Base-by-base conservation (phyloP, 2,113 vertebrate species). In the Melanocharis versteri region DNA sequence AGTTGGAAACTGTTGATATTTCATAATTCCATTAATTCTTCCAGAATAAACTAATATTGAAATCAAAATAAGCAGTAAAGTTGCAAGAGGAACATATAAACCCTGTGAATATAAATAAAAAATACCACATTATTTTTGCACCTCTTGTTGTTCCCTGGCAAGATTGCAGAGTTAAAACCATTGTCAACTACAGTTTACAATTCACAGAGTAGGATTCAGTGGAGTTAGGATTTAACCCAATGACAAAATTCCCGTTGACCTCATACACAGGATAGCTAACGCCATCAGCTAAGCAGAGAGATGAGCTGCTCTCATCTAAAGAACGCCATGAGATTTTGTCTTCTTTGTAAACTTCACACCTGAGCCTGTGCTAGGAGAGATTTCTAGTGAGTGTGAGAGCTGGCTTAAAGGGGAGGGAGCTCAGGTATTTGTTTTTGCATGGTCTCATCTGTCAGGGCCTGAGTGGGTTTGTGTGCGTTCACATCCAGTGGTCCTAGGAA, bases 401-500 rank as follows among this genome's bases (percentile, higher is more conserved):
- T 47, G 60, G 4, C 26, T 81, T 56, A 40, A 61, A 75, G 33
- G n/a, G 66, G 15, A 48, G 13, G 2, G 8, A 83, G 23, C 9
- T 89, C 23, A 7, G 8, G 15, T 72, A 51, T 84, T 10, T 51
- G 11, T 23, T 77, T 69, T 45, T 30, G 8, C 6, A 10, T 39
- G 21, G 27, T 56, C 58, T 86, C 24, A 24, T 60, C 33, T 87
- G 15, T 45, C 18, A 35, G 35, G 11, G 7, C 0, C 0, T 45
- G 21, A 57, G 15, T n/a, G n/a, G 3, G 7, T 69, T 84, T 90
- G 35, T 9, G 2, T 6, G 1, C 0, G 0, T 73, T 82, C 47
- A 66, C 10, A 31, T 71, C 23, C 53, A 18, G 15, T 44, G 40
- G 19, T 57, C 37, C 45, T 37, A 28, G 24, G 39, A 69, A 56